Conservation (phyloP, 1,140 invertebrate species). For the Bombus superbus region DNA sequence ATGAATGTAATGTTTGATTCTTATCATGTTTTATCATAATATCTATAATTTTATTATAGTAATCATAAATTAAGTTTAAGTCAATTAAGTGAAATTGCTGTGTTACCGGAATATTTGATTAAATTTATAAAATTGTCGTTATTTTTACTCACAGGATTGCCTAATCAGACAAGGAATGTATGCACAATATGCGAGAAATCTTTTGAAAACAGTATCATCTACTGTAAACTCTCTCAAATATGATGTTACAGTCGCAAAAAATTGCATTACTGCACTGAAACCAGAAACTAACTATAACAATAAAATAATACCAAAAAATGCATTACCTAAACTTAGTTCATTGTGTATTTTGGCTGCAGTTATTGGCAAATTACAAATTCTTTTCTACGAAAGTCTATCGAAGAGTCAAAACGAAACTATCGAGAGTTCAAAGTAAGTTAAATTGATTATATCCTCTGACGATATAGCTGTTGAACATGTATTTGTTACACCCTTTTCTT, state of each 20-base stretch:
- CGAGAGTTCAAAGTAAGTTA: conserved; percentile 71
- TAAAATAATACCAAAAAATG: conserved; percentile 81
- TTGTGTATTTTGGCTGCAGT: conserved; percentile 87
- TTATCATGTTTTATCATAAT: background rate
- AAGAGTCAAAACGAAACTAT: conserved; percentile 74
- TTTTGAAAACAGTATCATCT: conserved; percentile 88
- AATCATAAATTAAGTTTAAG: background rate
- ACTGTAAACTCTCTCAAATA: conserved; percentile 87
- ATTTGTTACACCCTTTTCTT: background rate
- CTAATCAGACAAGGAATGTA: conserved; percentile 95
- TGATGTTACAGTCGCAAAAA: conserved; percentile 88
- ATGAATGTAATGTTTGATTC: conserved; percentile 82
- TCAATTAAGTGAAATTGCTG: background rate
- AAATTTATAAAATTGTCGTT: background rate
- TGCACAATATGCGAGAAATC: conserved; percentile 90
- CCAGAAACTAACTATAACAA: conserved; percentile 80
- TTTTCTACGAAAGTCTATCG: conserved; percentile 83
- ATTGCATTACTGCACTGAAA: conserved; percentile 86
- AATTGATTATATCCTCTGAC: conserved; percentile 18
- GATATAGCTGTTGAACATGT: background rate
- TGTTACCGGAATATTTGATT: background rate
- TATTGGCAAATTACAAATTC: conserved; percentile 87
- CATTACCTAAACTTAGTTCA: conserved; percentile 86
- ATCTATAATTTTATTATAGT: too few species aligned
- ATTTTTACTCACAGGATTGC: conserved; percentile 85